A percentile compares a stretch with the other conserved stretches of the same genome.
Evolutionary conservation across 2,888 invertebrate species (phyloP).

Genomic region (Chymomyza caudatula): DNA sequence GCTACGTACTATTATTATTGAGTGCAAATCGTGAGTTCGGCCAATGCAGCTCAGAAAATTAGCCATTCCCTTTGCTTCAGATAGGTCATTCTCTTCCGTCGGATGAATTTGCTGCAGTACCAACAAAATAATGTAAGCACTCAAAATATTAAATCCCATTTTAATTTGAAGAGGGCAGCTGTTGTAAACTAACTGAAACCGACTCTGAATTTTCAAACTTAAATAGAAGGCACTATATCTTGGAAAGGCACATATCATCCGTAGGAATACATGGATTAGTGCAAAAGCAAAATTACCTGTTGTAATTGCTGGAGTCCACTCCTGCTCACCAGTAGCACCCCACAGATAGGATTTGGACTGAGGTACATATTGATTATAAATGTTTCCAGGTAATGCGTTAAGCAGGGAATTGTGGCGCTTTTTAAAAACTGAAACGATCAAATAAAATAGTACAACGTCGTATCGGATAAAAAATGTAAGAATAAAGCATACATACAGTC

Average conservation of each 20-base stretch:
- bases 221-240: neutral
- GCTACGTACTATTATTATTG: slow-evolving; percentile 37
- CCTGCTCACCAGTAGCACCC: slow-evolving; percentile 98
- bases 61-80: slow-evolving; percentile 15
- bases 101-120: neutral
- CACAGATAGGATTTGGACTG: slow-evolving; percentile 83
- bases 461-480: neutral
- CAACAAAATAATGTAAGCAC: neutral
- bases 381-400: slow-evolving; percentile 48
- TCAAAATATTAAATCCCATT: neutral
- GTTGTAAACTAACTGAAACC: neutral
- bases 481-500: slow-evolving; percentile 58
- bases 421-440: slow-evolving; percentile 58
- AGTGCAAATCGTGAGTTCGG: slow-evolving; percentile 19
- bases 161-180: neutral
- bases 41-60: slow-evolving; percentile 46
- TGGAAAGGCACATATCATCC: neutral
- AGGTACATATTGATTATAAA: slow-evolving; percentile 59
- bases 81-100: neutral
- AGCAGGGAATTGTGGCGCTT: slow-evolving; percentile 68
- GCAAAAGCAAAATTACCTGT: slow-evolving; percentile 82
- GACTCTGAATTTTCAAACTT: neutral
- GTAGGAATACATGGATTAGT: neutral
- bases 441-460: neutral
- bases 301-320: slow-evolving; percentile 97